Conservation (phyloP, 2,797 vertebrate genomes). For the Nothura maculosa region DNA sequence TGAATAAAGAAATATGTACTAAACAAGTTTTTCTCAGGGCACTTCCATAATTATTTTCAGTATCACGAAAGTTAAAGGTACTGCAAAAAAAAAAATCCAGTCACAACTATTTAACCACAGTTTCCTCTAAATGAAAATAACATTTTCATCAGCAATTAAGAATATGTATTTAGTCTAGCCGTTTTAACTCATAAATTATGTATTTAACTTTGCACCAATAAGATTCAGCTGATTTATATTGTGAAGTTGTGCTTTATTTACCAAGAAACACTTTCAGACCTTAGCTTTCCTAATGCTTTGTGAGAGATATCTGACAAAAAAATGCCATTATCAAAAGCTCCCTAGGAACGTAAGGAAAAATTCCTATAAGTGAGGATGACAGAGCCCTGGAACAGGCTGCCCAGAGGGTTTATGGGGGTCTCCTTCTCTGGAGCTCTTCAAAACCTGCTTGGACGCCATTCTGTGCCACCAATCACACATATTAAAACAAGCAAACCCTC, state of each 20-base stretch:
- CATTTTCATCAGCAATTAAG: not conserved
- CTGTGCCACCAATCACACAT: not conserved
- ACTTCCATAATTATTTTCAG: not conserved
- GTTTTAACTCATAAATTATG: not conserved
- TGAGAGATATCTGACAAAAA: not conserved
- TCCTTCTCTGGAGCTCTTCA: no score
- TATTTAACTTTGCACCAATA: conserved; percentile 1
- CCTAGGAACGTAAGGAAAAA: no score
- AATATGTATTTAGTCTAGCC: not conserved
- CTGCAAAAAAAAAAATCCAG: not conserved
- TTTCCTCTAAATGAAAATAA: not conserved
- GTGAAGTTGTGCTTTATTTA: conserved; percentile 10
- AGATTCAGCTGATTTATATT: conserved; percentile 4
- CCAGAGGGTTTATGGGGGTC: no score
- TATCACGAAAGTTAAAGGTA: not conserved
- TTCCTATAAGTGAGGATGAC: no score
- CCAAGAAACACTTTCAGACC: conserved; percentile 4
- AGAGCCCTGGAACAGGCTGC: no score
- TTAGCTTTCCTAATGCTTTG: not conserved
- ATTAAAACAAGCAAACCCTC: not conserved
- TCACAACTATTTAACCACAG: not conserved
- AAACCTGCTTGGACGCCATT: no score
- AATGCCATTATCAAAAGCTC: not conserved
- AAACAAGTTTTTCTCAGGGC: not conserved
- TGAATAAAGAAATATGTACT: not conserved